A percentile compares a stretch with the other conserved stretches of the same genome.
Evolutionary conservation across 64 coral and sea anemone species (phyloP).

Genomic region (Actinia equina): DNA sequence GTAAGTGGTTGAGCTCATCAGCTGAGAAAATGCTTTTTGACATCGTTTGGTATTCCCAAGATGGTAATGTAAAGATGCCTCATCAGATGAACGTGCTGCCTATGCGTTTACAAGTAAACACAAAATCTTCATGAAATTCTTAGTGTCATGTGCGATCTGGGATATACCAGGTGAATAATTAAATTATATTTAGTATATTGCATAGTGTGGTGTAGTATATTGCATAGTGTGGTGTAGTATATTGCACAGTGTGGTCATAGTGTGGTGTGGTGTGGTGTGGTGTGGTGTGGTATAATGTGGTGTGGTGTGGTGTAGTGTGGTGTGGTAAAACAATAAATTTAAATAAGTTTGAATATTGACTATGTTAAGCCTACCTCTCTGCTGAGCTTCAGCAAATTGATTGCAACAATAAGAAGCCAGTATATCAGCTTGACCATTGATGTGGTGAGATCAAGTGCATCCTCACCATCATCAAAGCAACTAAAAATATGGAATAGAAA

Average conservation of each 20-base stretch:
- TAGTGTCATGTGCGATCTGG: no score
- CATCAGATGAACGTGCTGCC: conserved; percentile 38
- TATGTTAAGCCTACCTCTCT: conserved; percentile 59
- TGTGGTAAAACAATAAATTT: no score
- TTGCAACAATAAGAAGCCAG: conserved; percentile 84
- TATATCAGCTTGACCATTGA: conserved; percentile 79
- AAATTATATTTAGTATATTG: no score
- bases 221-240: no score
- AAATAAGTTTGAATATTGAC: no score
- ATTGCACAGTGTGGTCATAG: no score
- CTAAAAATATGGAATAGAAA: conserved; percentile 22
- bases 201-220: no score
- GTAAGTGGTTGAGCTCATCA: conserved; percentile 76
- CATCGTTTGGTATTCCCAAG: conserved; percentile 72
- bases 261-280: no score
- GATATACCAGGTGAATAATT: no score
- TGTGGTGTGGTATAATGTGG: no score
- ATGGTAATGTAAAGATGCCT: conserved; percentile 52
- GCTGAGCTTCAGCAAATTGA: conserved; percentile 75
- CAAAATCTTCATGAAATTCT: no score
- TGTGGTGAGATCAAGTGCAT: conserved; percentile 63
- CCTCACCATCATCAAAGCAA: conserved; percentile 68
- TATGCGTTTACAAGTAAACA: neutral
- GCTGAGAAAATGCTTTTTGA: conserved; percentile 61
- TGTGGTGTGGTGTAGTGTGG: no score